Base-by-base conservation (phyloP, 2,113 vertebrate genomes). In the Pyrgilauda ruficollis region DNA sequence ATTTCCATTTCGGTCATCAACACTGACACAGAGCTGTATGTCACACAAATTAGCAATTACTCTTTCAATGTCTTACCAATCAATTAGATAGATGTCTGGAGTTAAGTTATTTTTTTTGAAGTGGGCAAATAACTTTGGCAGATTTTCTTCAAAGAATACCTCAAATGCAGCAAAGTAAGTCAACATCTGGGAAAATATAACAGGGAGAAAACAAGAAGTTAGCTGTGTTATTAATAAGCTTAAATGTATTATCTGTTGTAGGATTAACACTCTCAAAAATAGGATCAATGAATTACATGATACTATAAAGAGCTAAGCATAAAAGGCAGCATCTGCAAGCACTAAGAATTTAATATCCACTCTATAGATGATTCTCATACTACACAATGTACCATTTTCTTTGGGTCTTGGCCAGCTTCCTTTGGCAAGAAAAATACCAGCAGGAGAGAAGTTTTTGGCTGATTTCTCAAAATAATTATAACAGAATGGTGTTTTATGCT, bases 81-180 rank as follows among this genome's bases (percentile, higher is more conserved):
- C 99, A 53, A 99, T 99, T 76, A 99, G 98, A 97, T 99, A 99
- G 98, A 99, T 99, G 97, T 99, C 99, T 75, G 99, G 99, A 56
- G 99, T 99, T 94, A 99, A 89, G 96, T 98, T 99, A 97, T 99
- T 99, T 93, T 98, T 99, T 98, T 99, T 99, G 98, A 99, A 99
- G 98, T 99, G 99, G 96, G 98, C 98, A 98, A 99, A 99, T 95
- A 99, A 98, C 98, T 99, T 99, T 95, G 99, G 99, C 98, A 99
- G 98, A 83, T 99, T 99, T 97, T 99, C 99, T 98, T 99, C 99
- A 97, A 99, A 99, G 98, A 99, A 99, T 73, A 99, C 99, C 98
- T 99, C 99, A 97, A 99, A 99, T 44, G 99, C 99, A 8, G 99
- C 98, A 97, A 99, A 99, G 82, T 99, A 99, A 15, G 99, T 99